Evolutionary conservation across 2,888 invertebrate genomes (phyloP), one percentile per base, ranked within the genome.

Genomic region (Drosophila cyrtoloma): DNA sequence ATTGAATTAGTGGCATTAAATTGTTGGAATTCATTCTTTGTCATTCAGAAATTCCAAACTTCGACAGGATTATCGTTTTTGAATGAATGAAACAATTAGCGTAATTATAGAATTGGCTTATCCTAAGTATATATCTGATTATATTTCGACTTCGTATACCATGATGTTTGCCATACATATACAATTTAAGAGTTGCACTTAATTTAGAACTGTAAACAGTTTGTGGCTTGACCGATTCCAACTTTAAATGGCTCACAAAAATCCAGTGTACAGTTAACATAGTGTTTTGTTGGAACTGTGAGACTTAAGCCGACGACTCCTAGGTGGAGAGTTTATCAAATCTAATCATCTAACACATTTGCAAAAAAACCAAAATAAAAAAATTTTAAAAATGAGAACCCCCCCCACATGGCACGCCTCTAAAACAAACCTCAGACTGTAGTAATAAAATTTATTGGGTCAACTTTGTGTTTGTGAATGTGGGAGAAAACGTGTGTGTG

Each of bases 401-500:
- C 22, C 22, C 26, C 30, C 19, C 57, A 50, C 35, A 55, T 44
- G 59, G 57, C 58, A 56, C 55, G 75, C 59, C 67, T 71, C 74
- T 60, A 73, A 82, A 67, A 71, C 74, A 80, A 85, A 76, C 70
- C 80, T 70, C 78, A 75, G 82, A 84, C 59, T 88, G 76, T 75
- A 82, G 63, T 66, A 84, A 77, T 79, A 82, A 84, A 85, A 88
- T 86, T 88, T 88, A 82, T 86, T 86, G 79, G 76, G 62, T 63
- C 74, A 84, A 85, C 84, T 85, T 87, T 86, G 19, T 62, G 70
- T 55, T 72, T 56, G 50, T 57, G 32, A 39, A 32, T 42, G 63
- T 42, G 30, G 26, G 16, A 16, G 26, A 47, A 16, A 26, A 26
- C 5, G 16, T 62, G 58, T 32, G 33, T 60, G 55, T 57, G 32